Percentiles rank a stretch among this genome's conserved stretches.
These are phyloP conservation scores for Sphaerophoria taeniata DNA, from an alignment of 2,888 invertebrate species.

Conservation along the genomic window DNA sequence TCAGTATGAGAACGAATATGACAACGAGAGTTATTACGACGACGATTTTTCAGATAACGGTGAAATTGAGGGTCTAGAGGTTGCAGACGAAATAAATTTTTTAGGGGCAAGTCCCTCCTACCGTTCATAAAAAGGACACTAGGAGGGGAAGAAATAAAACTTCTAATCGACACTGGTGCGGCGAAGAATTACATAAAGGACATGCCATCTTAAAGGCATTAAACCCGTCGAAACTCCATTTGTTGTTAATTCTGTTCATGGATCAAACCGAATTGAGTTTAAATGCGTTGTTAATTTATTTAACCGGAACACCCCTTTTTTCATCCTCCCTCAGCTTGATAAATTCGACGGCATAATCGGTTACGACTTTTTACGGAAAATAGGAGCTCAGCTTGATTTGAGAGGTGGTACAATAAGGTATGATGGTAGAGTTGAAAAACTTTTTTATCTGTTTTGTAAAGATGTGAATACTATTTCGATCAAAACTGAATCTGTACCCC, in stretches of 20 bases:
- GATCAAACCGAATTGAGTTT: constrained; percentile 1
- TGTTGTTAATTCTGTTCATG: no score
- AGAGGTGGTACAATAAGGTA: constrained; percentile 16
- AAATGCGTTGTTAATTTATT: constrained; percentile 27
- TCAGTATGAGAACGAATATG: no score
- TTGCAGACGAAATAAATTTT: no score
- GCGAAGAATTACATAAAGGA: not conserved
- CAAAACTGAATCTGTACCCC: no score
- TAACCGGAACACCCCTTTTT: no score
- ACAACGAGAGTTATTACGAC: no score
- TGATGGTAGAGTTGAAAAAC: constrained; percentile 15
- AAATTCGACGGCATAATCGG: no score
- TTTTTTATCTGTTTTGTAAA: constrained; percentile 4
- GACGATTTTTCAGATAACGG: no score
- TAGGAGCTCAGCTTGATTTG: constrained; percentile 29
- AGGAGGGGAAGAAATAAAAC: constrained; percentile 5
- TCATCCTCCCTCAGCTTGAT: no score
- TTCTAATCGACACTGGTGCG: not conserved
- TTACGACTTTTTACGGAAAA: constrained; percentile 32
- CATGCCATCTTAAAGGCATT: not conserved
- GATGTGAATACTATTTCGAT: constrained; percentile 20
- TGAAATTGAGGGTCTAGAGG: no score
- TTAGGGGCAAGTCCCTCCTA: no score
- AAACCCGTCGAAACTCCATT: constrained; percentile 6
- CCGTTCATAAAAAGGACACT: no score